Evolutionary conservation across 2,888 invertebrate species (phyloP).

Genomic region (Philereme transversata): DNA sequence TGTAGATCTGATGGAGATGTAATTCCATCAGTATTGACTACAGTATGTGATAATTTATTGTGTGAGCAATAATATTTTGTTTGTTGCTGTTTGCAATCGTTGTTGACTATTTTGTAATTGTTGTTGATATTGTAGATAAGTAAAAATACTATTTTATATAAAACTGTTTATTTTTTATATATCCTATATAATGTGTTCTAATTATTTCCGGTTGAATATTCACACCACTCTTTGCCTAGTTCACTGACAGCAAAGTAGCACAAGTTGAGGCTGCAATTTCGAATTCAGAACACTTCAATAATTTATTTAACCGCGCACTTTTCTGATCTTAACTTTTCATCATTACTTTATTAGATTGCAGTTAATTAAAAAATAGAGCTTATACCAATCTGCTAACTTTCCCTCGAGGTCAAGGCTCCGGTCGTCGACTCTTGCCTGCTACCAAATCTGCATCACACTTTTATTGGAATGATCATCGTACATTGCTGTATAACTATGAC

Average conservation of each 20-base stretch:
- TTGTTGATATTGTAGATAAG: constrained; percentile 63
- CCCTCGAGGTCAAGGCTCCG: constrained; percentile 69
- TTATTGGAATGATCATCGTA: constrained; percentile 12
- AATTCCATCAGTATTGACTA: constrained; percentile 63
- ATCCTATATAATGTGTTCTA: background rate
- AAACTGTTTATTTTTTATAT: background rate
- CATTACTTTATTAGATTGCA: background rate
- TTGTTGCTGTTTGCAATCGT: constrained; percentile 68
- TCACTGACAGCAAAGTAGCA: background rate
- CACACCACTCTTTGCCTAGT: background rate
- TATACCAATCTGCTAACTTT: constrained; percentile 46
- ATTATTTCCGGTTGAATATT: background rate
- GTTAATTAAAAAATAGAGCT: background rate
- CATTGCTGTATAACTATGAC: constrained; percentile 30
- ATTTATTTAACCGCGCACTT: background rate
- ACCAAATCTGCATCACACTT: constrained; percentile 11
- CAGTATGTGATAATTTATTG: constrained; percentile 80
- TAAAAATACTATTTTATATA: constrained; percentile 12
- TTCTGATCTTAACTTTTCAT: background rate
- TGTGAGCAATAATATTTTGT: constrained; percentile 65
- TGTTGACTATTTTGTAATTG: constrained; percentile 82
- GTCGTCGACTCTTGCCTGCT: constrained; percentile 50
- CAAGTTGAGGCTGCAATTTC: background rate
- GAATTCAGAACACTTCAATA: background rate
- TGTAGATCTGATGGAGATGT: constrained; percentile 70